Evolutionary conservation across 2,888 invertebrate species (phyloP).

Genomic region (Lasius fuliginosus): DNA sequence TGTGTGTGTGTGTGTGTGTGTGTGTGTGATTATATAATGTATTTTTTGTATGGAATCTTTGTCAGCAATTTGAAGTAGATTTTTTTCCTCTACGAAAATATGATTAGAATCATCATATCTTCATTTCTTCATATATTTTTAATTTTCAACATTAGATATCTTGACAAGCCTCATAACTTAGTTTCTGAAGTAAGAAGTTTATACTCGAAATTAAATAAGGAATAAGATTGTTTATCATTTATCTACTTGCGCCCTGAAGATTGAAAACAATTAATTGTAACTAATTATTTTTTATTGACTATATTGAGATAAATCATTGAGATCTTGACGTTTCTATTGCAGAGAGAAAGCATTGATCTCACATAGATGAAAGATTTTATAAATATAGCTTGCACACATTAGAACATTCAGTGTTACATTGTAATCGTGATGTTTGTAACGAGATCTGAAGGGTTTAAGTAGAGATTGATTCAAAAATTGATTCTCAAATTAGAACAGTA

Average conservation of each 20-base stretch:
- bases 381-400: background rate
- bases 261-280: background rate
- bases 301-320: background rate
- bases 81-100: background rate
- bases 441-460: background rate
- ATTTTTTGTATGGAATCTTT: background rate
- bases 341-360: background rate
- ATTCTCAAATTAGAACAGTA: conserved; percentile 2
- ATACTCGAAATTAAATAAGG: background rate
- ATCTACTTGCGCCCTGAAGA: background rate
- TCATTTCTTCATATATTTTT: background rate
- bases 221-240: background rate
- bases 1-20: background rate
- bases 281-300: background rate
- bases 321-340: background rate
- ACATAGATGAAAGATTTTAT: conserved; percentile 19
- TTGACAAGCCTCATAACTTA: background rate
- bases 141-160: background rate
- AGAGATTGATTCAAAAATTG: background rate
- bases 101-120: background rate
- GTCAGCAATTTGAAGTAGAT: background rate
- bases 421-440: background rate
- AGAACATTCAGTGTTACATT: conserved; percentile 10
- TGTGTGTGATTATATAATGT: too few relatives aligned
- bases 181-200: background rate